A percentile compares a stretch with the other conserved stretches of the same genome.
These are phyloP conservation scores for Uloborus diversus DNA, from an alignment of 1,140 invertebrate species.

Conservation along the genomic window DNA sequence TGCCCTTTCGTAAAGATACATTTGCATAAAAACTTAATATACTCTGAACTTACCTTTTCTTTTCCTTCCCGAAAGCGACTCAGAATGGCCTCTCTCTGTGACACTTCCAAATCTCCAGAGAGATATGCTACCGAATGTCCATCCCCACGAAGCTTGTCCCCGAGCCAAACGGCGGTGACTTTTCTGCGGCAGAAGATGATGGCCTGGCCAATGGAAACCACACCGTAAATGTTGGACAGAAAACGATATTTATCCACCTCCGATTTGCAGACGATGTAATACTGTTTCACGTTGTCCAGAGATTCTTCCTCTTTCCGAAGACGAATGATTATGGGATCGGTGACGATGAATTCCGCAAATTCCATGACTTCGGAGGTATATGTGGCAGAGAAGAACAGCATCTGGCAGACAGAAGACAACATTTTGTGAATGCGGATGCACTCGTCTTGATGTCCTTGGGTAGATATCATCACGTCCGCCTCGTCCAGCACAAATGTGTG, in stretches of 20 bases:
- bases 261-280: slow-evolving; percentile 89
- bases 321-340: slow-evolving; percentile 80
- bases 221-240: slow-evolving; percentile 94
- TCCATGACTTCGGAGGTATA: slow-evolving; percentile 94
- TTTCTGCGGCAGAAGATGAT: slow-evolving; percentile 97
- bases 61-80: slow-evolving; percentile 88
- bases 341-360: slow-evolving; percentile 94
- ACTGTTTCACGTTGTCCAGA: slow-evolving; percentile 97
- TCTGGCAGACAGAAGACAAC: slow-evolving; percentile 83
- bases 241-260: slow-evolving; percentile 85
- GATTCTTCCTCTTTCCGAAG: slow-evolving; percentile 89
- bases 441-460: slow-evolving; percentile 97
- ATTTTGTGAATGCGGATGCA: slow-evolving; percentile 93
- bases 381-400: slow-evolving; percentile 99
- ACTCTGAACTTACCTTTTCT: slow-evolving; percentile 72
- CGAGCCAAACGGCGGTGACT: slow-evolving; percentile 87
- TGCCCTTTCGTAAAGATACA: too few relatives aligned
- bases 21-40: too few relatives aligned
- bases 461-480: slow-evolving; percentile 98
- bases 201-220: slow-evolving; percentile 95
- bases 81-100: slow-evolving; percentile 90
- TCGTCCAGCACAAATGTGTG: slow-evolving; percentile 96
- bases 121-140: slow-evolving; percentile 93
- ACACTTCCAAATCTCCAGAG: slow-evolving; percentile 87
- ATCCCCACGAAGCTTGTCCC: slow-evolving; percentile 76